These are phyloP conservation scores for Candidula unifasciata DNA, from an alignment of 2,888 invertebrate species.

Conservation along the genomic window DNA sequence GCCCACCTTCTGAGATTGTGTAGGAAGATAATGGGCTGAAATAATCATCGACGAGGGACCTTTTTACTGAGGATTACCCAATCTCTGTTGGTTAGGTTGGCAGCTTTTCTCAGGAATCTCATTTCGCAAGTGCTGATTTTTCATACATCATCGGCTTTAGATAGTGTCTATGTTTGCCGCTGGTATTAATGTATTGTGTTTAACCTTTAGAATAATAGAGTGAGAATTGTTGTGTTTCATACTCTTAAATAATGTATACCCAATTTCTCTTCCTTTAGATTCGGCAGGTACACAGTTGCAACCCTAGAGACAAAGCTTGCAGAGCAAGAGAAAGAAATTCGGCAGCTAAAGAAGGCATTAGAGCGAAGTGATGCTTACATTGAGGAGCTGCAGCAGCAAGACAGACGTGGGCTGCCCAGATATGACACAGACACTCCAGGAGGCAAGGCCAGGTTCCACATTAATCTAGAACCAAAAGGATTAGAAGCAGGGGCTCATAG, in stretches of 20 bases:
- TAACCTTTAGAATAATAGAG: too few relatives aligned
- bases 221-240: too few relatives aligned
- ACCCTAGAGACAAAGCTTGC: slow-evolving; percentile 74
- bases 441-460: slow-evolving; percentile 2
- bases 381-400: slow-evolving; percentile 71
- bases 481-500: background rate
- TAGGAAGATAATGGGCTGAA: too few relatives aligned
- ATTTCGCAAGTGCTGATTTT: too few relatives aligned
- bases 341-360: slow-evolving; percentile 72
- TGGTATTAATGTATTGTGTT: too few relatives aligned
- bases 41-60: too few relatives aligned
- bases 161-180: too few relatives aligned
- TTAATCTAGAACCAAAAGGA: slow-evolving; percentile 28
- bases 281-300: slow-evolving; percentile 73
- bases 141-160: too few relatives aligned
- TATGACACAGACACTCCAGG: background rate
- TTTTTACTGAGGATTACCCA: too few relatives aligned
- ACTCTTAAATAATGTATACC: background rate
- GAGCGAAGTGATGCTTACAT: slow-evolving; percentile 74
- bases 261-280: slow-evolving; percentile 60
- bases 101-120: too few relatives aligned
- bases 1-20: too few relatives aligned
- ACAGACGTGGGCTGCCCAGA: background rate
- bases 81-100: too few relatives aligned
- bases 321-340: slow-evolving; percentile 71